These are phyloP conservation scores for Eudasyphora cyanicolor DNA, from an alignment of 2,888 invertebrate species.

Conservation along the genomic window DNA sequence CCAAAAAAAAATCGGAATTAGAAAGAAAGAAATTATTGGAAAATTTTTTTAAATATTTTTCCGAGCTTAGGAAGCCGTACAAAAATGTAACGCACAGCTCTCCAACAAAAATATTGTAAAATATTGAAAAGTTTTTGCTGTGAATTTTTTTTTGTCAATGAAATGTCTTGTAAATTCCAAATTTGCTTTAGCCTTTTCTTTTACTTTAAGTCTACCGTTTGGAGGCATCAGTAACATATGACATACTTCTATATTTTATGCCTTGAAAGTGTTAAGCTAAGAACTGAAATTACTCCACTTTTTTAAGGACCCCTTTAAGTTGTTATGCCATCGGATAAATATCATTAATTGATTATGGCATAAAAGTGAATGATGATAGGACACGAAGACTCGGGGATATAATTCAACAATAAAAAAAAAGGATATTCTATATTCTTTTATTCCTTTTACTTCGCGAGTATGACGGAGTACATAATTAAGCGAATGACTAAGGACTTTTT, in stretches of 20 bases:
- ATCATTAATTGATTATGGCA: not conserved
- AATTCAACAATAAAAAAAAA: not conserved
- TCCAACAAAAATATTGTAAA: no score
- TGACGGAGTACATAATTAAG: conserved; percentile 12
- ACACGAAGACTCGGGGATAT: not conserved
- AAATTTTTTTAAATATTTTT: no score
- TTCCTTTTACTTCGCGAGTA: not conserved
- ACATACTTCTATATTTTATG: not conserved
- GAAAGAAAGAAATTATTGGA: no score
- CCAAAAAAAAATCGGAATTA: no score
- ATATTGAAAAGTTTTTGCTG: no score
- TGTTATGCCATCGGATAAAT: not conserved
- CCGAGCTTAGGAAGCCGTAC: no score
- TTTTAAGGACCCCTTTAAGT: not conserved
- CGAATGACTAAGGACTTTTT: not conserved
- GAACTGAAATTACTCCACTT: not conserved
- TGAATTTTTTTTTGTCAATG: no score
- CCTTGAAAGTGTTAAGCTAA: not conserved
- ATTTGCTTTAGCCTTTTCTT: no score
- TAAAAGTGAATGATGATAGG: not conserved
- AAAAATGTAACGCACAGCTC: no score
- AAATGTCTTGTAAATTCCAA: no score
- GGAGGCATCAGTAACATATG: not conserved
- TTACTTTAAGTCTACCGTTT: no score
- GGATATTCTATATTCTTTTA: not conserved